Evolutionary conservation across 2,113 vertebrate genomes (phyloP), one percentile per base, ranked within the genome.

Genomic region (Dendrocopos noguchii): DNA sequence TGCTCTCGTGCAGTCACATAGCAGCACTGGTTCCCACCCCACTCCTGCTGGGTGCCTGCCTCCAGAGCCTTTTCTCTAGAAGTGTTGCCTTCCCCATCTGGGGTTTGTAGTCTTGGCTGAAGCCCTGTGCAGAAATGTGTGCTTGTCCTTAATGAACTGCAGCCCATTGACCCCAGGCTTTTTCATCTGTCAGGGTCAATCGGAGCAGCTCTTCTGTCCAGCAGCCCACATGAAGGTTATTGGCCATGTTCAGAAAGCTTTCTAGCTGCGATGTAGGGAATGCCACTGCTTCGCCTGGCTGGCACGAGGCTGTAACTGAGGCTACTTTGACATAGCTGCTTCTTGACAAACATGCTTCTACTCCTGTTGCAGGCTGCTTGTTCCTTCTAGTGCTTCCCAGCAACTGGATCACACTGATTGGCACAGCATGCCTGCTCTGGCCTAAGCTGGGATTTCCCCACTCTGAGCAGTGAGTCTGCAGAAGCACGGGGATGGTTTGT

Each of bases 31-130:
- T 7, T 94, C 64, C 87, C 3, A 2, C 15, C 14, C 46, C 50
- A 67, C n/a, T 59, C 0, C 0, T 22, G 11, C 76, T 77, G 68
- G 10, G 25, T 71, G 29, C 25, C 22, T 24, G 24, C 11, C 4
- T 27, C 22, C 31, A 52, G 19, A 67, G 56, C 31, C 19, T 80
- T 73, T 93, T 95, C 82, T 60, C 29, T 72, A 80, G 79, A 95
- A 95, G 25, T 9, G 4, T 29, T 75, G 36, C 31, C 67, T 89
- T 91, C 81, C n/a, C 31, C 31, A 67, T 80, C 13, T 27, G 29
- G 39, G 22, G 22, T 33, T 14, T 80, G 79, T 71, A 64, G 75
- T 16, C 52, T 42, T 4, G 1, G 42, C 46, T 70, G 39, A 66
- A 29, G 15, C 64, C 28, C 0, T 25, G 19, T 56, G 39, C 67